These are phyloP conservation scores for Cloeon dipterum DNA, from an alignment of 2,888 invertebrate genomes.

Conservation along the genomic window DNA sequence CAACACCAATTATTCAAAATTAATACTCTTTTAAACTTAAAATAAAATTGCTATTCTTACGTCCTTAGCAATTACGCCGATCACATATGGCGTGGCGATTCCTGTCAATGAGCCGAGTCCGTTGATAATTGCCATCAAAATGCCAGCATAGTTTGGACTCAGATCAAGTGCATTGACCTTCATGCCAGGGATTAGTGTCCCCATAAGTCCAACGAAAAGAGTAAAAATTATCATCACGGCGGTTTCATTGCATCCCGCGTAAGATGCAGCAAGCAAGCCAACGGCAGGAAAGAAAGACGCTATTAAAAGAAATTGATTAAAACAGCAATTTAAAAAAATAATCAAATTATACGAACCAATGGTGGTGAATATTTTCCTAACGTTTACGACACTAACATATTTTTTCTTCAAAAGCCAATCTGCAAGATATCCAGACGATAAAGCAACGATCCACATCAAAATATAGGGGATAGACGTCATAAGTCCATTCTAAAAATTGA, in stretches of 20 bases:
- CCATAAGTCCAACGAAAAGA: conserved; percentile 44
- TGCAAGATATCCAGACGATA: conserved; percentile 39
- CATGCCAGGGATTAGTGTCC: conserved; percentile 44
- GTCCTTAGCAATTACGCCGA: conserved; percentile 38
- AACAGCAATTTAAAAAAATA: too few relatives aligned
- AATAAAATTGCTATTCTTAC: conserved; percentile 27
- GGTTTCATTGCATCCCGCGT: conserved; percentile 37
- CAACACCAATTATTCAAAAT: too few relatives aligned
- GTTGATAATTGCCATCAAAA: conserved; percentile 42
- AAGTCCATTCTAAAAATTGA: conserved; percentile 33
- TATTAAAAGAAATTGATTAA: too few relatives aligned
- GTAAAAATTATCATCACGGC: conserved; percentile 36
- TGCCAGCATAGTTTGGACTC: conserved; percentile 40
- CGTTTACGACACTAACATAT: conserved; percentile 27
- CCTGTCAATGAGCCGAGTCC: conserved; percentile 49
- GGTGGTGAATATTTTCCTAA: conserved; percentile 41
- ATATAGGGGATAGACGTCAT: conserved; percentile 39
- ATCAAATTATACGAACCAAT: conserved; percentile 40
- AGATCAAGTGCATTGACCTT: conserved; percentile 43
- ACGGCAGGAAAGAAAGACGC: conserved; percentile 42
- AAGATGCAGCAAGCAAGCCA: conserved; percentile 41
- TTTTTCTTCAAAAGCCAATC: conserved; percentile 39
- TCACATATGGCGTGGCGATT: conserved; percentile 41
- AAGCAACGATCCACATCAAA: conserved; percentile 39
- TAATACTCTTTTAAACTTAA: too few relatives aligned